Conservation (phyloP, 2,113 vertebrate species). For the Gambusia holbrooki region DNA sequence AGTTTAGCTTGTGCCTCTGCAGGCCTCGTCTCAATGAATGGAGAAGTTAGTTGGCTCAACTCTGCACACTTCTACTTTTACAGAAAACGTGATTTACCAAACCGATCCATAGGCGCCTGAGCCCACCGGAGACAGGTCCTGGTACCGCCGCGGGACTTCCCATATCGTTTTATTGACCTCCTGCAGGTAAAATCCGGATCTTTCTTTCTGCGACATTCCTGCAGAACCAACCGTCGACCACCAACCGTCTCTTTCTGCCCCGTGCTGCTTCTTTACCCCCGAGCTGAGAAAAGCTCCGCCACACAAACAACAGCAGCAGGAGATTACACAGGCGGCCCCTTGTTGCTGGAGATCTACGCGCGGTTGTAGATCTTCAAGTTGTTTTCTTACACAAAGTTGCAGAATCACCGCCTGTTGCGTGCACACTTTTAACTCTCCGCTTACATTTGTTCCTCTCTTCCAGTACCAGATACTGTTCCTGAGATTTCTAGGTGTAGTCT, state of each 20-base stretch:
- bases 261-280: slow-evolving; percentile 21
- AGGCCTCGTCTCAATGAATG: slow-evolving; percentile 81
- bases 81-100: slow-evolving; percentile 80
- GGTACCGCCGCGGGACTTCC: slow-evolving; percentile 94
- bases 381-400: slow-evolving; percentile 13
- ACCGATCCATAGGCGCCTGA: slow-evolving; percentile 97
- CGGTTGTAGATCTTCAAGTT: background rate
- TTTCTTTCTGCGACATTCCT: slow-evolving; percentile 88
- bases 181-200: slow-evolving; percentile 92
- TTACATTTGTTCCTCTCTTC: slow-evolving; percentile 38
- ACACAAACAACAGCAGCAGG: slow-evolving; percentile 12
- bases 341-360: background rate
- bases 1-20: slow-evolving; percentile 60
- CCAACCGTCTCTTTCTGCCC: slow-evolving; percentile 66
- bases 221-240: slow-evolving; percentile 70
- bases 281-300: slow-evolving; percentile 46
- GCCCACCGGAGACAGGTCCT: slow-evolving; percentile 91
- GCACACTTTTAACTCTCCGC: slow-evolving; percentile 31
- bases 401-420: slow-evolving; percentile 12
- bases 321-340: background rate
- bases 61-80: slow-evolving; percentile 4
- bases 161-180: slow-evolving; percentile 98
- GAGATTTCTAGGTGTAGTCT: slow-evolving; percentile 15
- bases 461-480: slow-evolving; percentile 50
- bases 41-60: slow-evolving; percentile 44